Evolutionary conservation across 30 jellyfish, hydroid and myxozoan species (phyloP), one percentile per base, ranked within the genome.

Genomic region (Phacellophora camtschatica): DNA sequence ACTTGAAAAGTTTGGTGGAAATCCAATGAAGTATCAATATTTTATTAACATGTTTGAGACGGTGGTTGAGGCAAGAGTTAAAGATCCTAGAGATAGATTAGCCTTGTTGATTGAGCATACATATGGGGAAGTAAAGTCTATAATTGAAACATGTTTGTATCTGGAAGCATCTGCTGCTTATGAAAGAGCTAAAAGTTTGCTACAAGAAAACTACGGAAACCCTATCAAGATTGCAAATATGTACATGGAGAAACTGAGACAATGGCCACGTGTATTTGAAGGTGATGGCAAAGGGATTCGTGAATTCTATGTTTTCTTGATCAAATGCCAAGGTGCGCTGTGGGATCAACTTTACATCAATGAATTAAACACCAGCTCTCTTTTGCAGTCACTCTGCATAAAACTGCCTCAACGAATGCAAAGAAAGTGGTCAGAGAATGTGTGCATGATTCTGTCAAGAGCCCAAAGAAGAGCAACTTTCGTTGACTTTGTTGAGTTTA

Each of bases 161-260:
- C 79, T 75, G 45, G 50, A 58, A 28, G 63, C 54, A 20, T 12
- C 77, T 15, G 51, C 35, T 24, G 79, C 74, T 7, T 75, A 75
- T 39, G 68, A 75, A 39, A 59, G 66, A 61, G 88, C 88, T 22
- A 75, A 56, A 75, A 31, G 39, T 11, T 30, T 75, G 63, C 88
- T 75, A 19, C 78, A 75, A 57, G 63, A 56, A 45, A 75, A 56
- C 42, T 75, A 75, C 45, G 79, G 78, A 55, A 59, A 56, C 57
- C 77, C 77, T 57, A 43, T 43, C 46, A 30, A 15, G 53, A 70
- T 70, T 50, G 70, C 70, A 13, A 70, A 70, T 70, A 32, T 43
- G 84, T 70, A 42, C 84, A 70, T 43, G 84, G 51, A 70, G 31
- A 42, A 37, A 68, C 67, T 68, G 35, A 27, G 83, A 8, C 67